Evolutionary conservation across 2,888 invertebrate species (phyloP), one percentile per base, ranked within the genome.

Genomic region (Monochamus alternatus): DNA sequence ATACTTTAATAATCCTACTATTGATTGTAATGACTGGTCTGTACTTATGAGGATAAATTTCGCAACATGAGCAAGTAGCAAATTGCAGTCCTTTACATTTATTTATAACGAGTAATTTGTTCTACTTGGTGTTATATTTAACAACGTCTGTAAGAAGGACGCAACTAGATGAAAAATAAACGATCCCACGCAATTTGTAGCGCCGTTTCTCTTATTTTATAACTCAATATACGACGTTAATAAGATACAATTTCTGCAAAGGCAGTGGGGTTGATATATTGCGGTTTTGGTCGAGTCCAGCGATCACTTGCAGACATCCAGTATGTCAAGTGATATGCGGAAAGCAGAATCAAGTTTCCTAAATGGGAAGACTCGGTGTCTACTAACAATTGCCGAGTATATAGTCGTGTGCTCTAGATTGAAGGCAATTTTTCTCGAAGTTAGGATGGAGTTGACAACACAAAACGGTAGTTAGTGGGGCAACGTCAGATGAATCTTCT

Each of bases 221-320:
- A 63, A 67, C 68, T 67, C 55, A 66, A 69, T 74, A 64, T 69
- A 58, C 55, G 67, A 64, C 69, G 62, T 69, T 74, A 74, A 74
- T 74, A 58, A 64, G 63, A 38, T 43, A 58, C 64, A 63, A 31
- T 74, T 69, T 69, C 74, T 67, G 43, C 38, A 38, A 51, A 62
- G 60, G 69, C 31, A 69, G 60, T 60, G 69, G 64, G 68, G 69
- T 73, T 74, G 74, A 74, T 74, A 47, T 74, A 74, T 64, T 63
- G 74, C 55, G 55, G 58, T 68, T 74, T 67, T 63, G 60, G 38
- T 38, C 67, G 38, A 22, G 69, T 60, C 69, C 47, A 69, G 60
- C 44, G 30, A 58, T 66, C 52, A 51, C n/a, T 55, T 22, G 32
- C n/a, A 52, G 65, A 65, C 65, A 38, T 55, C 32, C 52, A 14